Evolutionary conservation across 2,797 vertebrate genomes (phyloP).

Genomic region (Danio choprae): DNA sequence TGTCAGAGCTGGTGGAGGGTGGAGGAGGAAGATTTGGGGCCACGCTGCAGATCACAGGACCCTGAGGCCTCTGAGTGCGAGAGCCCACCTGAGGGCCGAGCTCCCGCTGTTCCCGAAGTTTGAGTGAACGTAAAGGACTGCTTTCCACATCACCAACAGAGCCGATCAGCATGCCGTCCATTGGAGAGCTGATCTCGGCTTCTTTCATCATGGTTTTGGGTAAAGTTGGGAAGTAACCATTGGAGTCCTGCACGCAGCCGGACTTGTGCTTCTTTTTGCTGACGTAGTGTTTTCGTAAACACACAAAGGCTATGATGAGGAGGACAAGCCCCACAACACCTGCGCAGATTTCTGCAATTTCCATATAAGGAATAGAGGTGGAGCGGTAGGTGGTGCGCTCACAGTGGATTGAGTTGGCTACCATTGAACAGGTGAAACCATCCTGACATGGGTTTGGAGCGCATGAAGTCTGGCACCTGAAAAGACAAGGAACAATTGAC

Average conservation of each 20-base stretch:
- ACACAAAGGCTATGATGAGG: slow-evolving; percentile 71
- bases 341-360: slow-evolving; percentile 81
- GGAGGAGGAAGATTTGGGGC: slow-evolving; percentile 90
- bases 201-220: slow-evolving; percentile 82
- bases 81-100: slow-evolving; percentile 70
- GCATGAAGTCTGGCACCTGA: slow-evolving; percentile 86
- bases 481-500: background rate
- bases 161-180: slow-evolving; percentile 80
- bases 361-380: slow-evolving; percentile 71
- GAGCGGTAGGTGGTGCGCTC: slow-evolving; percentile 73
- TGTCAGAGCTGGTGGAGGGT: slow-evolving; percentile 85
- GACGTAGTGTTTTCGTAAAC: slow-evolving; percentile 79
- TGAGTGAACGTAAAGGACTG: slow-evolving; percentile 76
- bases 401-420: slow-evolving; percentile 73
- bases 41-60: slow-evolving; percentile 93
- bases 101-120: slow-evolving; percentile 74
- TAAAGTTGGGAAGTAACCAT: slow-evolving; percentile 85
- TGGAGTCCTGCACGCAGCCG: slow-evolving; percentile 87
- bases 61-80: slow-evolving; percentile 75
- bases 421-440: slow-evolving; percentile 77
- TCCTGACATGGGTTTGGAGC: slow-evolving; percentile 77
- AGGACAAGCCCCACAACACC: slow-evolving; percentile 75
- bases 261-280: slow-evolving; percentile 84
- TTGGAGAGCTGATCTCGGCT: slow-evolving; percentile 72
- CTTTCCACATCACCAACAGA: slow-evolving; percentile 80